These are phyloP conservation scores for Sandelia bainsii DNA, from an alignment of 2,797 vertebrate species.

Conservation along the genomic window DNA sequence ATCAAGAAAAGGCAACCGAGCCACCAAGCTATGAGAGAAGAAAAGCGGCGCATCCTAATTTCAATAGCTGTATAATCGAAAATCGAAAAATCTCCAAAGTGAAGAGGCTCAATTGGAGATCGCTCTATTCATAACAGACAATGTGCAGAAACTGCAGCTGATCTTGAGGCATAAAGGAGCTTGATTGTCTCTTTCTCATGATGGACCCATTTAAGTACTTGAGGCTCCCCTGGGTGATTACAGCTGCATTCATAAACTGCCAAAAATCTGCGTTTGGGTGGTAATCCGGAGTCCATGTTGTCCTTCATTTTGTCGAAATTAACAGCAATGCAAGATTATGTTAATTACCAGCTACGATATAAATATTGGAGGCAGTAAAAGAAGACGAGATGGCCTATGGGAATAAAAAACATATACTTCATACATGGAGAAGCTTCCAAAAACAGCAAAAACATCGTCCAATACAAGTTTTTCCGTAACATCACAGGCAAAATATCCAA, in stretches of 20 bases:
- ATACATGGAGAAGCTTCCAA: conserved; percentile 54
- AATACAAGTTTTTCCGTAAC: conserved; percentile 58
- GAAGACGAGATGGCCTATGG: conserved; percentile 43
- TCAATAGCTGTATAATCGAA: conserved; percentile 83
- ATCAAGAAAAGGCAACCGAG: conserved; percentile 73
- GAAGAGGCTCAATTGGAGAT: conserved; percentile 83
- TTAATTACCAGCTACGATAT: conserved; percentile 75
- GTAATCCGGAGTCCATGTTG: conserved; percentile 76
- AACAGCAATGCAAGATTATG: conserved; percentile 72
- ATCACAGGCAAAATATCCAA: conserved; percentile 47
- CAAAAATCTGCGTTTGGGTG: conserved; percentile 73
- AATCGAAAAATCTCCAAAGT: conserved; percentile 82
- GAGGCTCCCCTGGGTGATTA: conserved; percentile 80
- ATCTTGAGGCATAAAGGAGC: conserved; percentile 83
- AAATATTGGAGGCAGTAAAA: conserved; percentile 73
- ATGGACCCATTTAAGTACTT: conserved; percentile 80
- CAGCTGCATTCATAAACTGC: conserved; percentile 79
- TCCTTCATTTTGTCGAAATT: conserved; percentile 76
- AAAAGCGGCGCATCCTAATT: conserved; percentile 73
- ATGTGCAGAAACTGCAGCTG: conserved; percentile 80
- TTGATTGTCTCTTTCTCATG: conserved; percentile 82
- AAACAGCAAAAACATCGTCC: conserved; percentile 67
- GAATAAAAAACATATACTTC: conserved; percentile 50
- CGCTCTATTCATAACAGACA: conserved; percentile 82
- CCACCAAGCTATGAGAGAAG: conserved; percentile 68